Evolutionary conservation across 2,797 vertebrate genomes (phyloP).

Genomic region (Sparus aurata): DNA sequence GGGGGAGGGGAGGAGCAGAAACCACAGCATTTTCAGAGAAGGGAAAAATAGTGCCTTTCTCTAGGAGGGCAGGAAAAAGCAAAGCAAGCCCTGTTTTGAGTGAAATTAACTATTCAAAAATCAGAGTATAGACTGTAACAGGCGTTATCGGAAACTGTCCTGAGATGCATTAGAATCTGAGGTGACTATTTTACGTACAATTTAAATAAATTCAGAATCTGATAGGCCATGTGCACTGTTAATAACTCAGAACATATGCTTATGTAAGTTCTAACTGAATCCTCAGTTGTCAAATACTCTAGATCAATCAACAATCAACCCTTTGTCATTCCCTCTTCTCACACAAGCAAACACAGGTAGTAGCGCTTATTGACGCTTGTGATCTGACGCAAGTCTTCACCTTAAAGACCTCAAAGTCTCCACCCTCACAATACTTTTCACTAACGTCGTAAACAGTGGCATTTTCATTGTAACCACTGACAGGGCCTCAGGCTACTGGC

Average conservation of each 20-base stretch:
- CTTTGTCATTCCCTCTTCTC: neutral
- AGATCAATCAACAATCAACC: neutral
- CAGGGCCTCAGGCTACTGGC: conserved; percentile 47
- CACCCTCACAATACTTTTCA: conserved; percentile 39
- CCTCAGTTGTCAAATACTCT: neutral
- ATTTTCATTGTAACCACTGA: conserved; percentile 44
- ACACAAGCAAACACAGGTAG: conserved; percentile 8
- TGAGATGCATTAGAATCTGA: neutral
- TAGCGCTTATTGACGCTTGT: neutral
- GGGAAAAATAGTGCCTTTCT: conserved; percentile 32
- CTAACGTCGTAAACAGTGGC: conserved; percentile 29
- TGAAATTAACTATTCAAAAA: neutral
- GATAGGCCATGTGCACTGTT: neutral
- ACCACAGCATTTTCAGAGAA: conserved; percentile 19
- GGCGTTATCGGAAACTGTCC: neutral
- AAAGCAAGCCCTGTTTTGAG: neutral
- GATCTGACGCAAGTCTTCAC: conserved; percentile 31
- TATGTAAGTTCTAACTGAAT: neutral
- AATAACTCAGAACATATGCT: neutral
- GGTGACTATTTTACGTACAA: too few species aligned
- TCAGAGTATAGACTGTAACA: neutral
- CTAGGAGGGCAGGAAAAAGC: conserved; percentile 13
- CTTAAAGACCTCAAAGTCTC: conserved; percentile 25
- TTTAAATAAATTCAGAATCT: neutral
- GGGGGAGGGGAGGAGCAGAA: conserved; percentile 62